A percentile compares a stretch with the other conserved stretches of the same genome.
phyloP scores from a whole-genome alignment of 1,140 invertebrate genomes.

The Phymorhynchus buccinoides region DNA sequence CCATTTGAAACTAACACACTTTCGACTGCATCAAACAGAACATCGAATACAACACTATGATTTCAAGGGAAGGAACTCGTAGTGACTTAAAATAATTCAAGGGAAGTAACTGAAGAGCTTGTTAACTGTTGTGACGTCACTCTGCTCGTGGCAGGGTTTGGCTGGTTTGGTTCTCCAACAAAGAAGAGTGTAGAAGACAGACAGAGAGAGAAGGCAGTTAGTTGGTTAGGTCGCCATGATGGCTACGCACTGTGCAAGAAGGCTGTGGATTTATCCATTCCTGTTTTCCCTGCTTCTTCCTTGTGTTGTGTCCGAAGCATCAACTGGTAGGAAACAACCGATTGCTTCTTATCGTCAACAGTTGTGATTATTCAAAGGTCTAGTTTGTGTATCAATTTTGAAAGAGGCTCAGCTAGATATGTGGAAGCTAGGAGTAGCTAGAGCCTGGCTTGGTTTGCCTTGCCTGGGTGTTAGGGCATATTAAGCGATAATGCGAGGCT shows the following conservation, averaged over 20 bases:
- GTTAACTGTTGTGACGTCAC: background rate
- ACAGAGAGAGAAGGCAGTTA: conserved; percentile 17
- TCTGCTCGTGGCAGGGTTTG: background rate
- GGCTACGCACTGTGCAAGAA: background rate
- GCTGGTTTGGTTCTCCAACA: background rate
- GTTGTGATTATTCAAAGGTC: too few species aligned
- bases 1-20: too few species aligned
- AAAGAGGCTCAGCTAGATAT: too few species aligned
- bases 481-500: too few species aligned
- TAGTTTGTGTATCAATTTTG: too few species aligned
- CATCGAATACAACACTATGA: too few species aligned
- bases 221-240: too few species aligned
- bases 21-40: background rate
- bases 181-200: background rate
- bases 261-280: background rate
- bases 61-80: conserved; percentile 21
- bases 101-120: conserved; percentile 28
- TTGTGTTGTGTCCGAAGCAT: background rate
- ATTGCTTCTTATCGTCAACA: too few species aligned
- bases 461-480: too few species aligned
- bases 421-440: too few species aligned
- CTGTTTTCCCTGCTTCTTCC: background rate
- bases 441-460: too few species aligned
- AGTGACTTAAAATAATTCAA: background rate
- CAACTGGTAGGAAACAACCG: too few species aligned